phyloP scores from a whole-genome alignment of 2,113 vertebrate genomes.

The Cyanoramphus novaezelandiae region DNA sequence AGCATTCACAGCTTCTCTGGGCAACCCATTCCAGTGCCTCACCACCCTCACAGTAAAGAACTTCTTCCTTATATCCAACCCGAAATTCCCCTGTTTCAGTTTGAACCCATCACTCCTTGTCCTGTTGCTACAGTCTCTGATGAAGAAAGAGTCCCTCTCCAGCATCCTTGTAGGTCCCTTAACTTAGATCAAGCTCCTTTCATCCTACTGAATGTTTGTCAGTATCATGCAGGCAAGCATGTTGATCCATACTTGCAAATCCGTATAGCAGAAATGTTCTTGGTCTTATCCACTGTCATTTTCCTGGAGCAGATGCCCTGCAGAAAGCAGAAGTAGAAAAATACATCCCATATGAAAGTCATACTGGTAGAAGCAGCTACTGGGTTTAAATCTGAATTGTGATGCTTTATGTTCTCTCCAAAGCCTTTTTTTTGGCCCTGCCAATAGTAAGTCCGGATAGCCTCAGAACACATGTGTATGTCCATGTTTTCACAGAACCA shows the following conservation, averaged over 20 bases:
- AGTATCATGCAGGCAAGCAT: background rate
- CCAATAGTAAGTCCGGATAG: background rate
- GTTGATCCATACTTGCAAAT: background rate
- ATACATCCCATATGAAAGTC: background rate
- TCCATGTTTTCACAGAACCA: background rate
- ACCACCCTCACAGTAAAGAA: background rate
- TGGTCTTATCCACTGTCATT: background rate
- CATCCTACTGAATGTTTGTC: background rate
- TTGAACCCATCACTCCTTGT: background rate
- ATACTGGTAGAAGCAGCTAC: background rate
- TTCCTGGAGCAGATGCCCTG: background rate
- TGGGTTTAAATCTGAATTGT: background rate
- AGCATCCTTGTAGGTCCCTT: background rate
- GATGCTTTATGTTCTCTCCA: background rate
- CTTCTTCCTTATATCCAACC: background rate
- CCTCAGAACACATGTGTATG: accelerated
- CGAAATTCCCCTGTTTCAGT: background rate
- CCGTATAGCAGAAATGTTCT: background rate
- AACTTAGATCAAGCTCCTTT: background rate
- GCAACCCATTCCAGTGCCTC: background rate
- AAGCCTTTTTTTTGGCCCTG: background rate
- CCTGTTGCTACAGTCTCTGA: background rate
- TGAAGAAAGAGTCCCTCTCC: background rate
- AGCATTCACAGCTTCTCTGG: background rate
- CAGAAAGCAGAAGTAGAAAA: background rate